phyloP scores from a whole-genome alignment of 1,140 invertebrate species.

The Drepana arcuata region DNA sequence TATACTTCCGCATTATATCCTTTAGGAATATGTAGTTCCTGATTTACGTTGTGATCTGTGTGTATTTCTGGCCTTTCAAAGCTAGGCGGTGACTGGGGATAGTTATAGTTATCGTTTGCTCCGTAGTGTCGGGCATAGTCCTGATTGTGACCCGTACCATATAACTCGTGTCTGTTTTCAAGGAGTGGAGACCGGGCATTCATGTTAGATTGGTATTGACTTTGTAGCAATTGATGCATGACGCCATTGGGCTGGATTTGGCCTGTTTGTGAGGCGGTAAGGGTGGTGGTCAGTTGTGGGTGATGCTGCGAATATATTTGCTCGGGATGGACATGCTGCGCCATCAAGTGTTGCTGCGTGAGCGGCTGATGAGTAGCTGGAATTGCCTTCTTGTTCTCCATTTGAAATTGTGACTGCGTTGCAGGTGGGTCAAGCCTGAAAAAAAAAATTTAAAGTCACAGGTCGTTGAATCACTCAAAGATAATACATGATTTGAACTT shows the following conservation, averaged over 20 bases:
- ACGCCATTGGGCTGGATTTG: conserved; percentile 68
- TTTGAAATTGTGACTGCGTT: conserved; percentile 74
- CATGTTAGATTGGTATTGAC: conserved; percentile 62
- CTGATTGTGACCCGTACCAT: conserved; percentile 61
- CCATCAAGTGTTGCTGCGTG: conserved; percentile 64
- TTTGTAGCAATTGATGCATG: conserved; percentile 60
- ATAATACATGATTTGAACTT: background rate
- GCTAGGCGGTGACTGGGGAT: conserved; percentile 50
- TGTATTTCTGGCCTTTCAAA: conserved; percentile 46
- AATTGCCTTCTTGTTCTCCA: conserved; percentile 79
- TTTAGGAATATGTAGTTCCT: conserved; percentile 60
- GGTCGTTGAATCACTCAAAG: background rate
- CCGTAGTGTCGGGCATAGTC: conserved; percentile 62
- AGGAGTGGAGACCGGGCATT: conserved; percentile 65
- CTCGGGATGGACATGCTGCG: conserved; percentile 63
- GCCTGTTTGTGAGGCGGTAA: conserved; percentile 63
- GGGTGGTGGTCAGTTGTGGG: conserved; percentile 48
- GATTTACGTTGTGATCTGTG: conserved; percentile 58
- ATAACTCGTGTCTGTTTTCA: conserved; percentile 67
- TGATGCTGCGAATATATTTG: conserved; percentile 61
- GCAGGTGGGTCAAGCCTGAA: conserved; percentile 80
- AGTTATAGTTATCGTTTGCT: conserved; percentile 61
- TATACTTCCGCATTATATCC: conserved; percentile 69
- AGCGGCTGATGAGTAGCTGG: conserved; percentile 65
- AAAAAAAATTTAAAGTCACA: conserved; percentile 31